A percentile compares a stretch with the other conserved stretches of the same genome.
Evolutionary conservation across 2,113 vertebrate species (phyloP).

Genomic region (Rutilus rutilus): DNA sequence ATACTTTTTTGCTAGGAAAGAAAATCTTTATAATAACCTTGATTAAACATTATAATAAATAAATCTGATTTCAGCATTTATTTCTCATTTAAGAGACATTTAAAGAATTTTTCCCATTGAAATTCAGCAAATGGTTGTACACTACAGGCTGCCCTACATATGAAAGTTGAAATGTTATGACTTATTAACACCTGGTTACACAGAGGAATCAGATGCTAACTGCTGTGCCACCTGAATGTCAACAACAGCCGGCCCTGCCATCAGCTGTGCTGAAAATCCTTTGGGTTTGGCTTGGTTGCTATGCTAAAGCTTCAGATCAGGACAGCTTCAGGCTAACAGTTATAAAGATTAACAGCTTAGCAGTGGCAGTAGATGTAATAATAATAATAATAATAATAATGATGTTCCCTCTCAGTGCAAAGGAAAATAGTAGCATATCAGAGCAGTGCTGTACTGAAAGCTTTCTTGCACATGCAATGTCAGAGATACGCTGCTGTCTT

Average conservation of each 20-base stretch:
- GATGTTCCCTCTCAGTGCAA: not conserved
- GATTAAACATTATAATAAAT: too few relatives aligned
- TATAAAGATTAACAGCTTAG: conserved; percentile 63
- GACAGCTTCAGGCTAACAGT: conserved; percentile 50
- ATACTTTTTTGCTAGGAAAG: too few relatives aligned
- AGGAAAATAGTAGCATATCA: not conserved
- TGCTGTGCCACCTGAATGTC: conserved; percentile 20
- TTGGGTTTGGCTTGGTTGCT: conserved; percentile 23
- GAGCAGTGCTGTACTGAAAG: not conserved
- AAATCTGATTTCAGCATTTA: not conserved
- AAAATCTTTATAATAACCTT: not conserved
- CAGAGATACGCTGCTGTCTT: too few relatives aligned
- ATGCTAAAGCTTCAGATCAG: conserved; percentile 53
- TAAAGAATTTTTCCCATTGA: too few relatives aligned
- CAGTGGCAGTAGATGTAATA: conserved; percentile 51
- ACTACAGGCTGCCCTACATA: not conserved
- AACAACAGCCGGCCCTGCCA: conserved; percentile 51
- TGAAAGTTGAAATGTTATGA: not conserved
- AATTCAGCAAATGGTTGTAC: too few relatives aligned
- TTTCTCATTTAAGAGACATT: not conserved
- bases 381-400: too few relatives aligned
- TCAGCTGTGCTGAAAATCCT: conserved; percentile 48
- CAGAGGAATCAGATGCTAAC: conserved; percentile 2
- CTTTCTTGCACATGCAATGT: not conserved
- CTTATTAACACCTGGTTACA: conserved; percentile 18